These are phyloP conservation scores for Menura novaehollandiae DNA, from an alignment of 2,113 vertebrate genomes.

Conservation along the genomic window DNA sequence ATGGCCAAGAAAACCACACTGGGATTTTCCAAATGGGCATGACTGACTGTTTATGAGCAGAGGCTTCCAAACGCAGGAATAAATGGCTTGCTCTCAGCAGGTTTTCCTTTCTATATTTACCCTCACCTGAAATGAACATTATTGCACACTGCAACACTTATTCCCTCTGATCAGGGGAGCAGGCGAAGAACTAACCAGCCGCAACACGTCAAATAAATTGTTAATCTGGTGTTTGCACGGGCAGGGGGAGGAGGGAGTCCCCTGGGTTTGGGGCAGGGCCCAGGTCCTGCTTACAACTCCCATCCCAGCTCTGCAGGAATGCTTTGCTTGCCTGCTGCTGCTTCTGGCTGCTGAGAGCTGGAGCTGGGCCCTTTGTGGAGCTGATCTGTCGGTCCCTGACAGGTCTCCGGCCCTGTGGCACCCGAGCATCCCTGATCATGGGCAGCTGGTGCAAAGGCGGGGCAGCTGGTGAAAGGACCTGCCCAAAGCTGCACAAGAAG, in stretches of 20 bases:
- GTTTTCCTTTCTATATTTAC: constrained; percentile 70
- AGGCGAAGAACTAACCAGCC: constrained; percentile 19
- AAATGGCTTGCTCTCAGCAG: constrained; percentile 60
- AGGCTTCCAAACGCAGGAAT: constrained; percentile 45
- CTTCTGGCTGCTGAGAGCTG: not conserved
- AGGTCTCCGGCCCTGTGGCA: not conserved
- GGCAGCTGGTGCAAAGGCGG: not conserved
- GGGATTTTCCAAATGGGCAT: constrained; percentile 66
- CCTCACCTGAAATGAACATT: constrained; percentile 66
- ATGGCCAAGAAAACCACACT: constrained; percentile 44
- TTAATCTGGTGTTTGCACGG: constrained; percentile 29
- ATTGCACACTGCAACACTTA: constrained; percentile 29
- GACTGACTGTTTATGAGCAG: constrained; percentile 61
- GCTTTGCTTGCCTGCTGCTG: not conserved
- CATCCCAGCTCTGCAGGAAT: not conserved
- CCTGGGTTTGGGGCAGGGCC: not conserved
- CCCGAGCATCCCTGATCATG: rapidly evolving
- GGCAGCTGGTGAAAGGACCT: not conserved
- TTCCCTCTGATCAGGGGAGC: constrained; percentile 54
- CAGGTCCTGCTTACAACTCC: not conserved
- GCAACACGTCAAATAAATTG: constrained; percentile 49
- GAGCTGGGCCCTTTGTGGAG: not conserved
- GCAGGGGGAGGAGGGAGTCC: constrained; percentile 26
- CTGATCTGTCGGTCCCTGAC: rapidly evolving
- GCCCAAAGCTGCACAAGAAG: not conserved